These are phyloP conservation scores for Plumapathes pennacea DNA, from an alignment of 92 coral and sea anemone genomes.

Conservation along the genomic window DNA sequence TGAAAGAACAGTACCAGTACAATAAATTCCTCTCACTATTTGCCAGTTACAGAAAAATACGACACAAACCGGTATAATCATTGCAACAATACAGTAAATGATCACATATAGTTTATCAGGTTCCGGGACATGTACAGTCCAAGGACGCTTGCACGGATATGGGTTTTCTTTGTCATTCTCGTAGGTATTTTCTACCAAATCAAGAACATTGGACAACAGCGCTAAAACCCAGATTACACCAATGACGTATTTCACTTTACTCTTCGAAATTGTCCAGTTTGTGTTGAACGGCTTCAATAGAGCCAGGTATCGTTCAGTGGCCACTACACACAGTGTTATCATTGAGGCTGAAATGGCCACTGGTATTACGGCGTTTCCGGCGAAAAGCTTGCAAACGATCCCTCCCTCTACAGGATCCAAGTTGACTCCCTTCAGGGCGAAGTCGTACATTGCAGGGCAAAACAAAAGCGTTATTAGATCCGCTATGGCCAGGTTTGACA, in stretches of 20 bases:
- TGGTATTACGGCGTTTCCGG: constrained; percentile 34
- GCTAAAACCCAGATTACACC: constrained; percentile 8
- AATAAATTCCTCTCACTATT: constrained; percentile 19
- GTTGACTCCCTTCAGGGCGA: constrained; percentile 11
- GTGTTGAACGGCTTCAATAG: constrained; percentile 25
- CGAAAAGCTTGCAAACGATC: constrained; percentile 36
- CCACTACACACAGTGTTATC: constrained; percentile 4
- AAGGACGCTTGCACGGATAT: constrained; percentile 28
- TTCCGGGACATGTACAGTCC: constrained; percentile 14
- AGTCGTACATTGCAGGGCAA: constrained; percentile 41
- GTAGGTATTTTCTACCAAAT: constrained; percentile 11
- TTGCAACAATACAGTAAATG: neutral
- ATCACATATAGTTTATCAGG: constrained; percentile 14
- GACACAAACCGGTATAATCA: constrained; percentile 14
- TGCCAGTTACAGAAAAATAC: constrained; percentile 14
- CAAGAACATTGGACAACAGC: constrained; percentile 2
- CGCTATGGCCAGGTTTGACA: constrained; percentile 29
- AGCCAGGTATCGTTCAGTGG: constrained; percentile 36
- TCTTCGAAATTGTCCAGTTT: constrained; percentile 1
- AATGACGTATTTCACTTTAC: neutral
- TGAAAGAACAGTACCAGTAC: constrained; percentile 4
- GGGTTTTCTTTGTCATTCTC: neutral
- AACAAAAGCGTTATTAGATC: constrained; percentile 18
- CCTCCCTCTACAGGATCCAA: constrained; percentile 11
- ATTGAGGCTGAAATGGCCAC: constrained; percentile 18